Conservation (phyloP, 2,113 vertebrate genomes). For the Enhydra lutris region DNA sequence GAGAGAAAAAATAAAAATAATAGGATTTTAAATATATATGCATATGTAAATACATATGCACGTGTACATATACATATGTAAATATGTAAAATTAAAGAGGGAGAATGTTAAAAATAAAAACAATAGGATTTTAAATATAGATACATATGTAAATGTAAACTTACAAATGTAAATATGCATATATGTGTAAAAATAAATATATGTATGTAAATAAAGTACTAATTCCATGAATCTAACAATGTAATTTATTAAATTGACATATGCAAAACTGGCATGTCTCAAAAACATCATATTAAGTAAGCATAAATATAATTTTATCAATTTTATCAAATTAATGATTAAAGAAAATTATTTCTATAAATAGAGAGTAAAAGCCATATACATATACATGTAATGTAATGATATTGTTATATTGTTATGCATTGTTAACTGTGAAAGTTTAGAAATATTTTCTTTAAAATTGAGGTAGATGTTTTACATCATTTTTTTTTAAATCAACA, state of each 20-base stretch:
- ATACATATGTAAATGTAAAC: too few species aligned
- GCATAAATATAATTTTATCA: not conserved
- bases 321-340: not conserved
- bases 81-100: not conserved
- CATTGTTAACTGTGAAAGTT: not conserved
- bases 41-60: too few species aligned
- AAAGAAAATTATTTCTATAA: not conserved
- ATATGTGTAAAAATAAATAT: not conserved
- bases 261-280: not conserved
- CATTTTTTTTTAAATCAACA: not conserved
- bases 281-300: not conserved
- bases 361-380: not conserved
- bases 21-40: not conserved
- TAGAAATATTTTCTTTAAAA: not conserved
- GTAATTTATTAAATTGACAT: not conserved
- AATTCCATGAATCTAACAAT: not conserved
- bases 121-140: not conserved
- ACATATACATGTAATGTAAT: not conserved
- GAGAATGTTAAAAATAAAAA: not conserved
- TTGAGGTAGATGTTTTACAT: not conserved
- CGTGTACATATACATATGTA: too few species aligned
- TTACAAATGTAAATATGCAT: not conserved
- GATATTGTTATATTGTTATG: not conserved
- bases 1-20: conserved; percentile 1
- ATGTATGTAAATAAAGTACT: not conserved